Evolutionary conservation across 2,797 vertebrate genomes (phyloP).

Genomic region (Thripadectes ignobilis): DNA sequence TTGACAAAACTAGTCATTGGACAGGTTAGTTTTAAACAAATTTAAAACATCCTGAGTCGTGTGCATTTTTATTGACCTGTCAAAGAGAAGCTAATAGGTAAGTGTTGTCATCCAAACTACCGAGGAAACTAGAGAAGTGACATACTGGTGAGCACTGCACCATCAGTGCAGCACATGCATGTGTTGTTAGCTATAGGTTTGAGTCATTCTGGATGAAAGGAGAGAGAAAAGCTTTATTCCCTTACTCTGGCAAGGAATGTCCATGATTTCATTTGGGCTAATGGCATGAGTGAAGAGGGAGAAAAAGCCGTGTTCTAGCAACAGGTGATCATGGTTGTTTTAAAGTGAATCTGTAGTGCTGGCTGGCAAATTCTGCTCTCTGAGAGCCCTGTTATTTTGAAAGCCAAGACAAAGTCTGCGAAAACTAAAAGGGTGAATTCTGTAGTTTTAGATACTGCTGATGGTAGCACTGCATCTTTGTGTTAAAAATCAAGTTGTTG

Average conservation of each 20-base stretch:
- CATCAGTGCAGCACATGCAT: not conserved
- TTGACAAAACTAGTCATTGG: not conserved
- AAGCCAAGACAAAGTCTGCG: conserved; percentile 41
- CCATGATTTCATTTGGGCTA: not conserved
- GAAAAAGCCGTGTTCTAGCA: conserved; percentile 1
- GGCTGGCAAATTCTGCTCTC: conserved; percentile 18
- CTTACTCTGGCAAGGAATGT: conserved; percentile 6
- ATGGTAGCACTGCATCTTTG: conserved; percentile 59
- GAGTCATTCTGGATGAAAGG: not conserved
- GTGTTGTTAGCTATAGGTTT: not conserved
- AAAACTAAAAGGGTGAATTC: conserved; percentile 33
- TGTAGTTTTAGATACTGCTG: conserved; percentile 56
- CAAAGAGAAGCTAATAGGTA: conserved; percentile 12
- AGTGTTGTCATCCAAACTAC: conserved; percentile 25
- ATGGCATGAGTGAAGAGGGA: conserved; percentile 1
- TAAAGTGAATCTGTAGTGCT: conserved; percentile 26
- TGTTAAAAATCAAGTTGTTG: conserved; percentile 66
- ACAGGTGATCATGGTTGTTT: conserved; percentile 53
- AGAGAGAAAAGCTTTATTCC: not conserved
- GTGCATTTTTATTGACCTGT: conserved; percentile 63
- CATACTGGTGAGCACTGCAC: not conserved
- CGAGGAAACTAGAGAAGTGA: conserved; percentile 26
- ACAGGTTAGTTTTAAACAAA: conserved; percentile 29
- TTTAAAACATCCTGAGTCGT: not conserved
- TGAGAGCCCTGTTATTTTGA: conserved; percentile 11